phyloP scores from a whole-genome alignment of 2,113 vertebrate genomes.

The Taurulus bubalis region DNA sequence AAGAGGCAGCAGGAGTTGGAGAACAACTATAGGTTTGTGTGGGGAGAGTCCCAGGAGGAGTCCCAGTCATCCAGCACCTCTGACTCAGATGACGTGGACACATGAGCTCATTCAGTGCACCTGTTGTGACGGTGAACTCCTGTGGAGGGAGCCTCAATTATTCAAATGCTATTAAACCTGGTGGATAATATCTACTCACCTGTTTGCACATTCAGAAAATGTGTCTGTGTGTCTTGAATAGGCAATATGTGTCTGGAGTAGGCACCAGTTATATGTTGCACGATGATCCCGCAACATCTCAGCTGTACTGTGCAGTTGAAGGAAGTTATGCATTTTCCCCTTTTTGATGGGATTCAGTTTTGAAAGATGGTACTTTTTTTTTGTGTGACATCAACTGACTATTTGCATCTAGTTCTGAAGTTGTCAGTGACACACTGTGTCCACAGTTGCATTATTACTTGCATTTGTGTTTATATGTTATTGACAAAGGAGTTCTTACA shows the following conservation, averaged over 20 bases:
- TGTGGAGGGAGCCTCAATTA: constrained; percentile 48
- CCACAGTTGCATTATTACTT: constrained; percentile 8
- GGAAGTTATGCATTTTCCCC: constrained; percentile 56
- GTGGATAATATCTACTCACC: constrained; percentile 39
- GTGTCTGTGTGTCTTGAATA: constrained; percentile 46
- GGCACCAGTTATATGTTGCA: constrained; percentile 55
- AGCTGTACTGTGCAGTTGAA: constrained; percentile 47
- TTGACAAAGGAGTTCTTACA: neutral
- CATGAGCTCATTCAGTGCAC: constrained; percentile 76
- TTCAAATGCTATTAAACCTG: constrained; percentile 56
- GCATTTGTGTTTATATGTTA: constrained; percentile 10
- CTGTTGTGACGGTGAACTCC: constrained; percentile 49
- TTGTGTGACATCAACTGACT: constrained; percentile 35
- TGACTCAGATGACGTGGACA: constrained; percentile 90
- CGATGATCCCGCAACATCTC: constrained; percentile 29
- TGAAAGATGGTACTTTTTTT: constrained; percentile 32
- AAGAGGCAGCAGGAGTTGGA: constrained; percentile 91
- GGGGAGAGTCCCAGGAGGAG: constrained; percentile 88
- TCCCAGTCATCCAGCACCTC: constrained; percentile 78
- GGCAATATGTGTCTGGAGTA: constrained; percentile 51
- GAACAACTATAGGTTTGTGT: constrained; percentile 92
- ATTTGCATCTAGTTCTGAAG: constrained; percentile 16
- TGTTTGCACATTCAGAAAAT: constrained; percentile 63
- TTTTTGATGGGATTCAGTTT: constrained; percentile 63
- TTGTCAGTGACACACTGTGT: constrained; percentile 33